These are phyloP conservation scores for Isoperla grammatica DNA, from an alignment of 2,888 invertebrate genomes.

Conservation along the genomic window DNA sequence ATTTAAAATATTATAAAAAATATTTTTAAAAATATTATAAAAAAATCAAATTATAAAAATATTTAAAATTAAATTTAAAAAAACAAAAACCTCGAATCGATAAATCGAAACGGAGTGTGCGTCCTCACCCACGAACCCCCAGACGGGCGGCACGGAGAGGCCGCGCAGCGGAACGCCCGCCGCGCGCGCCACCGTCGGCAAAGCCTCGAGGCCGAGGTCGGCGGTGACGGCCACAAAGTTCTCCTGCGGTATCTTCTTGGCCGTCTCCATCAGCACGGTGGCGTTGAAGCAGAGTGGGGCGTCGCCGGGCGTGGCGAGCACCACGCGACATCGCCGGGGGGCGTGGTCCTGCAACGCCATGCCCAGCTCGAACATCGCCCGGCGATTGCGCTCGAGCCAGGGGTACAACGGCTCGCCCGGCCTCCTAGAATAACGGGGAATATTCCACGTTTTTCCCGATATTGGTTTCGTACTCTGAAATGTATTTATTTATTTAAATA, in stretches of 20 bases:
- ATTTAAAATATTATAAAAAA: no score
- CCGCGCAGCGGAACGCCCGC: conserved; percentile 46
- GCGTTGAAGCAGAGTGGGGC: conserved; percentile 56
- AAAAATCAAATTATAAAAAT: no score
- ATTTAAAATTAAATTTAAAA: no score
- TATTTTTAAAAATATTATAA: no score
- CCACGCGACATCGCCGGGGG: conserved; percentile 45
- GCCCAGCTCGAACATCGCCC: conserved; percentile 44
- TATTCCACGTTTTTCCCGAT: no score
- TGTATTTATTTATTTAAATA: no score
- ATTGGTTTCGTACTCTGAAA: no score
- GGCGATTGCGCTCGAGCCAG: conserved; percentile 39
- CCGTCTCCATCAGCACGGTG: conserved; percentile 44
- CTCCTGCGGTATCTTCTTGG: conserved; percentile 43
- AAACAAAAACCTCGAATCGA: no score
- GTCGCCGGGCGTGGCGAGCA: conserved; percentile 45
- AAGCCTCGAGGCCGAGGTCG: conserved; percentile 50
- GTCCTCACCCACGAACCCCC: conserved; percentile 57
- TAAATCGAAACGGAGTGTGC: no score
- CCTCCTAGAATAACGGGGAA: conserved; percentile 35
- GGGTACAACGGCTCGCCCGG: conserved; percentile 35
- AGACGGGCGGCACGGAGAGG: conserved; percentile 56
- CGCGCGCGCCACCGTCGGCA: conserved; percentile 44
- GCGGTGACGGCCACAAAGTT: conserved; percentile 55
- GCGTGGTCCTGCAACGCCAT: conserved; percentile 49